Conservation (phyloP, 2,888 invertebrate species). For the Epinotia nisella region DNA sequence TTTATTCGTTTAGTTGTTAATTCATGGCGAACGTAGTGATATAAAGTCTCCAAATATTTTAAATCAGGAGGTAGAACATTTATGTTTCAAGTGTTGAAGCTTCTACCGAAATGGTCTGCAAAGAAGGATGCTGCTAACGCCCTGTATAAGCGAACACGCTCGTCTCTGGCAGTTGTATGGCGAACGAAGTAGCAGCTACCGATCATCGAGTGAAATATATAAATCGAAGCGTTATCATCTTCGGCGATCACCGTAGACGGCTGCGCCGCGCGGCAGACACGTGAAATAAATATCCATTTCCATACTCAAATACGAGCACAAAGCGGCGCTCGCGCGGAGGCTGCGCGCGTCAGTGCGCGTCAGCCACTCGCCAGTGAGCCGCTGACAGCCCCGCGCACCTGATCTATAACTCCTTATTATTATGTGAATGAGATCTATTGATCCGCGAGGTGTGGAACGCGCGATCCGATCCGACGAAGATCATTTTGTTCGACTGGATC, state of each 20-base stretch:
- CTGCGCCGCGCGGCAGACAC: constrained; percentile 65
- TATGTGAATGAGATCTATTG: constrained; percentile 85
- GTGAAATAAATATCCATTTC: constrained; percentile 83
- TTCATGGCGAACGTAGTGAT: neutral
- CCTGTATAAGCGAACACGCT: constrained; percentile 65
- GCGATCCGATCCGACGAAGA: constrained; percentile 77
- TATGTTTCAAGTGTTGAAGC: neutral
- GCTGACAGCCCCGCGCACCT: constrained; percentile 63
- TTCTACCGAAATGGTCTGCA: constrained; percentile 23
- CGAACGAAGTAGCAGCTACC: constrained; percentile 73
- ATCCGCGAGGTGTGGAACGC: constrained; percentile 81
- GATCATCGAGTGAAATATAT: constrained; percentile 82
- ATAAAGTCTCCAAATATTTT: neutral
- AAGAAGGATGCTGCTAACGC: constrained; percentile 51
- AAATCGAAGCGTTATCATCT: constrained; percentile 82
- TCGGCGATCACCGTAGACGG: constrained; percentile 77
- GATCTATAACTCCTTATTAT: constrained; percentile 85
- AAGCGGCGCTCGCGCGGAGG: constrained; percentile 57
- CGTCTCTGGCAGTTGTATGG: constrained; percentile 72
- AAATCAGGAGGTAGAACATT: neutral
- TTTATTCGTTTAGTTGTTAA: neutral
- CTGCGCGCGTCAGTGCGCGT: constrained; percentile 56
- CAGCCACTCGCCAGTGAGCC: constrained; percentile 50
- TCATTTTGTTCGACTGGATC: constrained; percentile 83
- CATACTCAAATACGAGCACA: constrained; percentile 76